Evolutionary conservation across 2,113 vertebrate genomes (phyloP).

Genomic region (Calyptomena viridis): DNA sequence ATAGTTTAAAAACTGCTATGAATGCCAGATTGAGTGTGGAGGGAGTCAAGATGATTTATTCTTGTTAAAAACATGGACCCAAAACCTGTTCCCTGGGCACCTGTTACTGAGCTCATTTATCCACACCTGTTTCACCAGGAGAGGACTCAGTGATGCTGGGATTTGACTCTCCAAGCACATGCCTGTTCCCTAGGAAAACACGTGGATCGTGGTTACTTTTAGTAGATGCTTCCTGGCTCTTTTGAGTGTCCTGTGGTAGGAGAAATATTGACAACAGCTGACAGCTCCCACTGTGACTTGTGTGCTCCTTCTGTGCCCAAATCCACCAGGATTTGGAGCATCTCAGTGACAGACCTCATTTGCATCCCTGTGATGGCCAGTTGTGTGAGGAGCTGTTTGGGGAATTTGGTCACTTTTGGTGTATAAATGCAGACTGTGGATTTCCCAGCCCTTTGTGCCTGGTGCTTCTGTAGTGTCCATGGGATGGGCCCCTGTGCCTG

Average conservation of each 20-base stretch:
- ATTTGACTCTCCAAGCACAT: neutral
- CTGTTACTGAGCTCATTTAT: neutral
- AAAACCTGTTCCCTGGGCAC: neutral
- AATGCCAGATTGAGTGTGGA: neutral
- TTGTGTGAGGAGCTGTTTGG: neutral
- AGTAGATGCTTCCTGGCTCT: neutral
- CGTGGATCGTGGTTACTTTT: neutral
- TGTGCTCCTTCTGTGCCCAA: no score
- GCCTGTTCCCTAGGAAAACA: neutral
- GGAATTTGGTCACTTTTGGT: neutral
- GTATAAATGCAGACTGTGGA: neutral
- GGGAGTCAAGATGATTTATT: neutral
- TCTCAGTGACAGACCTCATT: neutral
- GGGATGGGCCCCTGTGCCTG: no score
- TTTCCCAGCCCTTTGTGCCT: neutral
- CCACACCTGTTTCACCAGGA: neutral
- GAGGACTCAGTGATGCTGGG: neutral
- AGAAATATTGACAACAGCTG: neutral
- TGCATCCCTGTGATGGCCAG: neutral
- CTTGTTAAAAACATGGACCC: neutral
- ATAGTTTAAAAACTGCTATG: neutral
- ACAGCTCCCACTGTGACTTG: neutral
- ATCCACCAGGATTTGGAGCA: fast-evolving
- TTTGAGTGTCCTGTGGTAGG: neutral
- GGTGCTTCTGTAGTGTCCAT: neutral